Evolutionary conservation across 2,113 vertebrate genomes (phyloP).

Genomic region (Cettia cetti): DNA sequence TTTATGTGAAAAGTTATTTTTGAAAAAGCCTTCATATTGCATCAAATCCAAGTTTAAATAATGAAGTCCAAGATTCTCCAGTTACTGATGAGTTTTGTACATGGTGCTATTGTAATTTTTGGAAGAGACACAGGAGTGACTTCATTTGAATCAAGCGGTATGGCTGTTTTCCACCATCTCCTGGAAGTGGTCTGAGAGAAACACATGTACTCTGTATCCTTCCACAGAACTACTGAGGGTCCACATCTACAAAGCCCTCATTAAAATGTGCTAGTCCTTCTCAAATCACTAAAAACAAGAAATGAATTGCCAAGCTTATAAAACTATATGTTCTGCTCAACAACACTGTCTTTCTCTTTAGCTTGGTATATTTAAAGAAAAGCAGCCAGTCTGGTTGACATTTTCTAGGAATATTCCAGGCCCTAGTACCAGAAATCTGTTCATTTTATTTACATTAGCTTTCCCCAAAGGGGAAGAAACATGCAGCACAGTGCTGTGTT

Average conservation of each 20-base stretch:
- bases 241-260: not conserved
- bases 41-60: constrained; percentile 42
- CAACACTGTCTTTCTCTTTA: not conserved
- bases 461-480: not conserved
- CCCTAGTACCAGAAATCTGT: not conserved
- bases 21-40: not conserved
- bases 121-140: constrained; percentile 51
- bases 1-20: constrained; percentile 32
- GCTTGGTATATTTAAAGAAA: not conserved
- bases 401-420: not conserved
- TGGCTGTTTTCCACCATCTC: constrained; percentile 20
- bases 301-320: not conserved
- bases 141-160: constrained; percentile 31
- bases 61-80: constrained; percentile 45
- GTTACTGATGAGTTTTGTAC: constrained; percentile 57
- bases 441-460: not conserved
- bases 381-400: not conserved
- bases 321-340: not conserved
- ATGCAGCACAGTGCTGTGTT: not conserved
- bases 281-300: not conserved
- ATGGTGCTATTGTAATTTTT: constrained; percentile 54
- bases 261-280: not conserved
- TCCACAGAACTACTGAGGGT: not conserved
- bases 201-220: not conserved
- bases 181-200: constrained; percentile 15